Evolutionary conservation across 2,797 vertebrate genomes (phyloP), one percentile per base, ranked within the genome.

Genomic region (Bucorvus abyssinicus): DNA sequence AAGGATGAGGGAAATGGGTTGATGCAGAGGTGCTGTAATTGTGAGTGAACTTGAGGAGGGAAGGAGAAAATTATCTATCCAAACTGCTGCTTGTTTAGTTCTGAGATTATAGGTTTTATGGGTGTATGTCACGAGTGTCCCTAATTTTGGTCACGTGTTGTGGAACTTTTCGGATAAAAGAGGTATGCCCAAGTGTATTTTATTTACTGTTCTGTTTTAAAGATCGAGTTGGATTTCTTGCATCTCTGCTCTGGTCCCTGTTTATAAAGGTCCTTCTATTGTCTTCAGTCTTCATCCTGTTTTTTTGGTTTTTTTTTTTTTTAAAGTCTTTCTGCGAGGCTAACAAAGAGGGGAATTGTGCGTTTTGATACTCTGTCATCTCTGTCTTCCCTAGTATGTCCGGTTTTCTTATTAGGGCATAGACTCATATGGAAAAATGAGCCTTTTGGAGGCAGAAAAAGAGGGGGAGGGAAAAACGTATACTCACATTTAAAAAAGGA

Each of bases 261-360:
- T 85, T 96, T 91, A 64, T 93, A 89, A 96, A 94, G 69, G 86
- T 95, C 81, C 20, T 93, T 95, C 84, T 89, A 94, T 96, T 96
- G 95, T 95, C 80, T 96, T 87, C 75, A 81, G 61, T 85, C 79
- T 96, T 91, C 93, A 93, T 95, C 94, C 92, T 94, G 63, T 30
- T 18, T 22, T 45, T 22, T 47, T 42, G 50, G 45, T 38, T 69
- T 53, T 67, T 70, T 76, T 88, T 83, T 50, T 32, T 76, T 44
- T 32, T 10, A 0, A 79, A 94, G 90, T 63, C 90, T 94, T 95
- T 96, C 82, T 96, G 79, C 89, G 87, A 80, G 44, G 76, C 87
- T 93, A 96, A 95, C 94, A 97, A 97, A 96, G 94, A 85, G 57
- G 40, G 71, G 84, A 84, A 96, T 97, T 96, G 93, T 97, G 92